A percentile compares a stretch with the other conserved stretches of the same genome.
Evolutionary conservation across 1,140 invertebrate genomes (phyloP).

Genomic region (Drosophila grimshawi): DNA sequence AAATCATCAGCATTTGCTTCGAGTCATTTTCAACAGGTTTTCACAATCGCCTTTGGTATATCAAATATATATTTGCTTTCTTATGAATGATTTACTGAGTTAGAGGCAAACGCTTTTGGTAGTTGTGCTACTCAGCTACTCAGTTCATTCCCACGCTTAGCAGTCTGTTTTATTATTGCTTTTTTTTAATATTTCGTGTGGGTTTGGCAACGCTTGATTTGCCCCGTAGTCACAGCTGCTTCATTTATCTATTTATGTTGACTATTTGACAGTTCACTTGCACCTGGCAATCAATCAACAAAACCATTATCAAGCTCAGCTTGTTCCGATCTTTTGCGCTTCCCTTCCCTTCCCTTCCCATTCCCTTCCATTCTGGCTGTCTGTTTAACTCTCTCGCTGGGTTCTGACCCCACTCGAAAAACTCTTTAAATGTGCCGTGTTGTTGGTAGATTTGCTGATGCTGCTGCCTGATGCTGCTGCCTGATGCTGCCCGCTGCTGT

Average conservation of each 20-base stretch:
- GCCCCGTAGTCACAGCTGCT: neutral
- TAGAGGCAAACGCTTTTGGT: neutral
- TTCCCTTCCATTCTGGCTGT: neutral
- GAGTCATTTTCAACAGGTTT: neutral
- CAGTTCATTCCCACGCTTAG: constrained; percentile 9
- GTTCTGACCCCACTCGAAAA: constrained; percentile 26
- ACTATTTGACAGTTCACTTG: constrained; percentile 39
- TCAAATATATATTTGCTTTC: neutral
- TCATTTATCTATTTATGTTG: constrained; percentile 28
- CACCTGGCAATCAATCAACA: constrained; percentile 47
- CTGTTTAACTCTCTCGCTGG: constrained; percentile 6
- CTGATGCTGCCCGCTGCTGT: constrained; percentile 16
- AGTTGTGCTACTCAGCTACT: neutral
- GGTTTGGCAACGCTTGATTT: neutral
- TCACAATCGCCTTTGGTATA: neutral
- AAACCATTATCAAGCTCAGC: constrained; percentile 36
- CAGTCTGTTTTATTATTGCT: neutral
- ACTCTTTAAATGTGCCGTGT: constrained; percentile 11
- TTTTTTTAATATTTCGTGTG: no score
- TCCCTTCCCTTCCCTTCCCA: neutral
- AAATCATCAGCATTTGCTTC: no score
- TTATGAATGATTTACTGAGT: constrained; percentile 1
- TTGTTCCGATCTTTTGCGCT: constrained; percentile 11
- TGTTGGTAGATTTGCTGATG: constrained; percentile 5
- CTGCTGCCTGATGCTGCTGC: constrained; percentile 12